These are phyloP conservation scores for Vesta saturnalis DNA, from an alignment of 2,888 invertebrate species.

Conservation along the genomic window DNA sequence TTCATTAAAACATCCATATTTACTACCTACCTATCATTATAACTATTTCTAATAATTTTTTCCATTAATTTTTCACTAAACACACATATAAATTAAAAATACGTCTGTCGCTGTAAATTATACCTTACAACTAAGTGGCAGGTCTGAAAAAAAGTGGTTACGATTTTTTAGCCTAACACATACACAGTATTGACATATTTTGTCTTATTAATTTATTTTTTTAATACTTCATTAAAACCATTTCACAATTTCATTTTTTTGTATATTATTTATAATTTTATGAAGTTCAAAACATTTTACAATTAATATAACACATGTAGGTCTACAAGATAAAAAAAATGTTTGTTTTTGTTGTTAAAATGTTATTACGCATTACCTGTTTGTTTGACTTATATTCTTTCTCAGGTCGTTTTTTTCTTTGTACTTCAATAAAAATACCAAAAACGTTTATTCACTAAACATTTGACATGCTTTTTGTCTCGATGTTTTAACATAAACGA, in stretches of 20 bases:
- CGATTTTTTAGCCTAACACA: conserved; percentile 29
- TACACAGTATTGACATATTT: conserved; percentile 19
- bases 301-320: conserved; percentile 21
- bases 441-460: conserved; percentile 52
- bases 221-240: not conserved
- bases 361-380: conserved; percentile 57
- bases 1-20: too few relatives aligned
- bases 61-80: conserved; percentile 3
- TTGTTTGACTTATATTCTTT: conserved; percentile 51
- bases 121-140: conserved; percentile 36
- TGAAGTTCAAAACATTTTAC: not conserved
- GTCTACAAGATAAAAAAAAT: conserved; percentile 28
- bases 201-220: conserved; percentile 12
- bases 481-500: conserved; percentile 35
- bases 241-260: not conserved
- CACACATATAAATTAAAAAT: not conserved
- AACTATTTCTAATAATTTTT: conserved; percentile 1
- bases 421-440: conserved; percentile 41
- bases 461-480: conserved; percentile 48
- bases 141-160: conserved; percentile 36
- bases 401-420: conserved; percentile 44
- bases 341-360: conserved; percentile 61
- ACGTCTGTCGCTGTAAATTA: conserved; percentile 26
- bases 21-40: too few relatives aligned
- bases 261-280: not conserved